Conservation (phyloP, 2,888 invertebrate genomes). For the Tigriopus californicus region DNA sequence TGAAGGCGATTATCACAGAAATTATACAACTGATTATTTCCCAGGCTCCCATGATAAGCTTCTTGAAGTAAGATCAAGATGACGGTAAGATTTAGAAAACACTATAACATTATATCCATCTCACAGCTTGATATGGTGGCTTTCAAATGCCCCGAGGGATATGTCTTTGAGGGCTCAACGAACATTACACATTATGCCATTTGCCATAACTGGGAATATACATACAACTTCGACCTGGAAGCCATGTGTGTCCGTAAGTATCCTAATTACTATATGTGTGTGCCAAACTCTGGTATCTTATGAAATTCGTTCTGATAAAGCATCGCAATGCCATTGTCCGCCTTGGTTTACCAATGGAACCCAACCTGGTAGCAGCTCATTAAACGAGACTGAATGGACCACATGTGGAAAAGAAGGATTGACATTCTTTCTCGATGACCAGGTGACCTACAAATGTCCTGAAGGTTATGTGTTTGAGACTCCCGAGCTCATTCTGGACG, state of each 20-base stretch:
- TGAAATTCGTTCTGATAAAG: neutral
- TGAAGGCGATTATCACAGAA: neutral
- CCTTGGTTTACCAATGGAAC: neutral
- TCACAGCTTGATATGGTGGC: neutral
- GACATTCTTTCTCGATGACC: neutral
- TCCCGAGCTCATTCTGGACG: neutral
- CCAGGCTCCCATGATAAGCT: neutral
- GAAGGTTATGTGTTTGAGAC: neutral
- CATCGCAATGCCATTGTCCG: neutral
- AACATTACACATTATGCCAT: neutral
- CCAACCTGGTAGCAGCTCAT: neutral
- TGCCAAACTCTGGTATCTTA: neutral
- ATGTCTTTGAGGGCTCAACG: neutral
- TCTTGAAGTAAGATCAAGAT: neutral
- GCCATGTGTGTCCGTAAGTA: neutral
- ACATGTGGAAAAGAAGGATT: neutral
- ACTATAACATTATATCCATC: too few relatives aligned
- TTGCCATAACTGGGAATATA: neutral
- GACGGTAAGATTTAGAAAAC: too few relatives aligned
- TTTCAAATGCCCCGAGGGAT: neutral
- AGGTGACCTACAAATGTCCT: neutral
- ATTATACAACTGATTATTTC: neutral
- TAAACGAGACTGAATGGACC: neutral
- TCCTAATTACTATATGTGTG: neutral
- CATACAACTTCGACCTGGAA: neutral